Conservation (phyloP, 2,113 vertebrate genomes). For the Phainopepla nitens region DNA sequence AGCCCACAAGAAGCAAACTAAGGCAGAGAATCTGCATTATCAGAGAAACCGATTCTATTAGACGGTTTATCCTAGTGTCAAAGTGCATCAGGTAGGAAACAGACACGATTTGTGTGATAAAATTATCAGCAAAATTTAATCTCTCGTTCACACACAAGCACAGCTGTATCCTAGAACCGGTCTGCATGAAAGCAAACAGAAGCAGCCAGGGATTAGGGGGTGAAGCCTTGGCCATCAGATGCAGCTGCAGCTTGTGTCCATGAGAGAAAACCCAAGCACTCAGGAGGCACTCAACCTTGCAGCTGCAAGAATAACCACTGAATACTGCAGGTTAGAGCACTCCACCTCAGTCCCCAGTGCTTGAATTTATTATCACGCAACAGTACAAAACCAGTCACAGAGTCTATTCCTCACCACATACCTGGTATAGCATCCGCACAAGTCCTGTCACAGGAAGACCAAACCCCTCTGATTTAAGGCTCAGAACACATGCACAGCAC, state of each 20-base stretch:
- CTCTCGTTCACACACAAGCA: not conserved
- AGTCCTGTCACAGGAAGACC: not conserved
- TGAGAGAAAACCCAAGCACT: not conserved
- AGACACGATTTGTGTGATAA: not conserved
- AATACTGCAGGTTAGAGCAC: not conserved
- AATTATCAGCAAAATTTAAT: not conserved
- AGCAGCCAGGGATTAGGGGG: not conserved
- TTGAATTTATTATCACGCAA: not conserved
- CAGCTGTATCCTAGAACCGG: accelerated
- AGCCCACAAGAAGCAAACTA: not conserved
- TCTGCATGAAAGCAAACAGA: not conserved
- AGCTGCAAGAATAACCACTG: not conserved
- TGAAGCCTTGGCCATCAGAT: not conserved
- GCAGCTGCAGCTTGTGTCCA: not conserved
- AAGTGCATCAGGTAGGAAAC: not conserved
- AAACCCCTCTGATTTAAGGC: not conserved
- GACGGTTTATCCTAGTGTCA: not conserved
- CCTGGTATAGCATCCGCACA: not conserved
- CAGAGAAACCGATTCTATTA: constrained; percentile 5
- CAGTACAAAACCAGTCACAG: not conserved
- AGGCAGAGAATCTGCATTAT: not conserved
- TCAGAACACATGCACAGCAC: not conserved
- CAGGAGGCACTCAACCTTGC: not conserved
- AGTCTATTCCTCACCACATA: not conserved
- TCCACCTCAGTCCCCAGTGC: not conserved